Base-by-base conservation (phyloP, 2,797 vertebrate genomes). In the Microhierax caerulescens region DNA sequence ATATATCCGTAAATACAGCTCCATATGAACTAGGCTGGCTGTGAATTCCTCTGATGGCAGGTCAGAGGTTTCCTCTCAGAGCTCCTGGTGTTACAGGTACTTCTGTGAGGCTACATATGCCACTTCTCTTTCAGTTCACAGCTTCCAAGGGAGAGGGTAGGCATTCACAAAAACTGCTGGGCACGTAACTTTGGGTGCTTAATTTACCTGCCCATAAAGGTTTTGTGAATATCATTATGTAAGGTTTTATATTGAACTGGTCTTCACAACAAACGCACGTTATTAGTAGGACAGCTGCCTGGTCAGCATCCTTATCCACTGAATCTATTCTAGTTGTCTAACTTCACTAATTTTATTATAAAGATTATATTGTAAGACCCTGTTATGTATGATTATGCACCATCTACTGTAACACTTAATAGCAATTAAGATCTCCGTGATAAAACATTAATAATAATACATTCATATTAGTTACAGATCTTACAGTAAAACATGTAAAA, bases 21-120 rank as follows among this genome's bases (percentile, higher is more conserved):
- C 21, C 45, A 19, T 16, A 37, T 0, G 5, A 85, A 39, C 18
- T 18, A 32, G 3, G 5, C 13, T 19, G 36, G 1, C 41, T 9
- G 27, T 30, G 32, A 23, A 11, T 64, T 28, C 54, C 59, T 67
- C 23, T 65, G 51, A 21, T 17, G 39, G 36, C 41, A 64, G 61
- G 36, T 48, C 63, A 65, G 30, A 17, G 2, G 8, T 64, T 61
- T 18, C 36, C 13, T 59, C n/a, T 61, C 30, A 15, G 34, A 63
- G 28, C 56, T 57, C 23, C 83, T 64, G 69, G 12, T 19, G 60
- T 85, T 48, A 21, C 61, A 73, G n/a, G 32, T 13, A 13, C 54
- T 90, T 73, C 54, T 77, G 15, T 5, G 2, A 30, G 17, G 15
- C 5, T 41, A 39, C 32, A 56, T 37, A 14, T 17, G 8, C 2